Evolutionary conservation across 2,113 vertebrate genomes (phyloP).

Genomic region (Tychaedon coryphoeus): DNA sequence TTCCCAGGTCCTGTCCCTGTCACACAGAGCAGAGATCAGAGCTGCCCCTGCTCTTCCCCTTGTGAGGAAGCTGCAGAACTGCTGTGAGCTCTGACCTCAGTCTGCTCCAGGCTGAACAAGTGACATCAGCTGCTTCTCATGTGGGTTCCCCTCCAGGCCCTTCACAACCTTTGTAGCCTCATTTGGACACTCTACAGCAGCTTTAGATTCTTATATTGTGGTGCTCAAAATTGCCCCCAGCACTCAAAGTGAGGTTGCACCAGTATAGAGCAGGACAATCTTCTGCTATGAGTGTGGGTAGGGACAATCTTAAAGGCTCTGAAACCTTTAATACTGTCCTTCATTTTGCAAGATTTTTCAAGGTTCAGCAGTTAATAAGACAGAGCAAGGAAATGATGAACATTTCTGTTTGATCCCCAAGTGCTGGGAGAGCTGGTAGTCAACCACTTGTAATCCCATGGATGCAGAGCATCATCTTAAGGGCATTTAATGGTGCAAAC

Average conservation of each 20-base stretch:
- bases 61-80: accelerated
- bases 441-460: neutral
- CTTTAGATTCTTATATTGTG: neutral
- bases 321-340: neutral
- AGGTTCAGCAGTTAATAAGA: neutral
- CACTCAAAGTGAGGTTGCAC: neutral
- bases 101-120: neutral
- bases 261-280: neutral
- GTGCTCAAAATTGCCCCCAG: neutral
- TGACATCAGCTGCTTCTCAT: accelerated
- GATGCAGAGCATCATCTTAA: neutral
- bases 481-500: neutral
- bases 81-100: neutral
- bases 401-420: neutral
- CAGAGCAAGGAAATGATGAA: neutral
- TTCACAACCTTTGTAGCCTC: neutral
- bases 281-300: neutral
- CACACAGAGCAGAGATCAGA: neutral
- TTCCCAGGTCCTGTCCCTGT: neutral
- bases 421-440: neutral
- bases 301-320: neutral
- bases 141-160: neutral
- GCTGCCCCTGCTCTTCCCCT: neutral
- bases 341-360: neutral
- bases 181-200: neutral